These are phyloP conservation scores for Brachionus plicatilis DNA, from an alignment of 1,140 invertebrate genomes.

Conservation along the genomic window DNA sequence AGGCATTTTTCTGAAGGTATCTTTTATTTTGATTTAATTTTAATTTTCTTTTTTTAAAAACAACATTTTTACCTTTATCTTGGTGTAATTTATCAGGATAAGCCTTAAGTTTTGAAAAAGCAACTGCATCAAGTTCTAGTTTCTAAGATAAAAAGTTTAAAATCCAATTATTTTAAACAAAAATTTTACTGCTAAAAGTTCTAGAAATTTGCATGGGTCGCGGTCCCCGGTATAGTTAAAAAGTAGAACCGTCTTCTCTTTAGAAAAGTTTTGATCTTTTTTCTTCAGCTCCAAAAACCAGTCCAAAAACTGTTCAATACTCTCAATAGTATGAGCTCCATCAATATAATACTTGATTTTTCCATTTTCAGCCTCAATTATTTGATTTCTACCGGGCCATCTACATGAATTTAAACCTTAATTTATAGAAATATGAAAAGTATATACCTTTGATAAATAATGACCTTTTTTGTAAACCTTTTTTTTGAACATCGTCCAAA, in stretches of 20 bases:
- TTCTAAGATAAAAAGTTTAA: background rate
- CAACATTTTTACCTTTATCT: background rate
- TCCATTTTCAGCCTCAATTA: constrained; percentile 10
- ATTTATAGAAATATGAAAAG: background rate
- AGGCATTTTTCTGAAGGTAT: constrained; percentile 32
- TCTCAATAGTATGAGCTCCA: constrained; percentile 37
- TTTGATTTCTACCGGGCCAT: constrained; percentile 39
- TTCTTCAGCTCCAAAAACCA: constrained; percentile 13
- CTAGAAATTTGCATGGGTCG: constrained; percentile 25
- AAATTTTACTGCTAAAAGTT: constrained; percentile 30
- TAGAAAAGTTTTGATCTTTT: background rate
- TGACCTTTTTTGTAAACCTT: constrained; percentile 1
- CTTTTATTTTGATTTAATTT: background rate
- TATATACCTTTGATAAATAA: background rate
- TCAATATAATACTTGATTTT: constrained; percentile 23
- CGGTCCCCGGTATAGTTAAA: constrained; percentile 37
- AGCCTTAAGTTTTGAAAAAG: constrained; percentile 23
- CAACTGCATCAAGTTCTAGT: constrained; percentile 25
- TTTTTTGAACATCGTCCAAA: background rate
- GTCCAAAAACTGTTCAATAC: constrained; percentile 31
- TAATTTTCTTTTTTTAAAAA: background rate
- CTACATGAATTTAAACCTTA: constrained; percentile 9
- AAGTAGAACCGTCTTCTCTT: constrained; percentile 7
- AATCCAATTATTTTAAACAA: background rate
- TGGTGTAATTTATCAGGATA: background rate